Evolutionary conservation across 1,140 invertebrate genomes (phyloP).

Genomic region (Charaxes varanes): DNA sequence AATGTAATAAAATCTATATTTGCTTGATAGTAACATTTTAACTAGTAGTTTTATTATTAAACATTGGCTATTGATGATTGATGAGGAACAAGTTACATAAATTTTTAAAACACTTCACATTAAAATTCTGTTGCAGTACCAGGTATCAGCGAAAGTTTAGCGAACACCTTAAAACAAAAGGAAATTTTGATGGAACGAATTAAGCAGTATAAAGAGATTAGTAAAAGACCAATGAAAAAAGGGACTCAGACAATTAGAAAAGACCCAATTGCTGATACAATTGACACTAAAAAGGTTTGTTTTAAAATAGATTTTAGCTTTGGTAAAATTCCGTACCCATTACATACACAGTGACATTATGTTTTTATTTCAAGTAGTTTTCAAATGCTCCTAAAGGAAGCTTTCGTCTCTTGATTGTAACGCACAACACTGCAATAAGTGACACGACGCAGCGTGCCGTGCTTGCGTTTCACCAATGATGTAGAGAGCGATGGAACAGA

Average conservation of each 20-base stretch:
- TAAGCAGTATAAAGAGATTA: constrained; percentile 67
- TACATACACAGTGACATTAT: not conserved
- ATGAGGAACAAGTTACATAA: not conserved
- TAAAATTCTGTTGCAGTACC: constrained; percentile 43
- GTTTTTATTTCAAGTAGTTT: not conserved
- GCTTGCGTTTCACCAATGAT: too few species aligned
- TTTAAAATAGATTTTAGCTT: not conserved
- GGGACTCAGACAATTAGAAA: constrained; percentile 28
- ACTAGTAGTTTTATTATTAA: too few species aligned
- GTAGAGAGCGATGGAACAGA: too few species aligned
- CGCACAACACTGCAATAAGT: too few species aligned
- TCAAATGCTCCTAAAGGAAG: too few species aligned
- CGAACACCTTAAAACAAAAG: constrained; percentile 65
- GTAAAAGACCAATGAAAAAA: constrained; percentile 53
- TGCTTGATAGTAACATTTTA: too few species aligned
- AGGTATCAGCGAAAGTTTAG: constrained; percentile 67
- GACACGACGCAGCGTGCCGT: too few species aligned
- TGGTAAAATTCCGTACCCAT: not conserved
- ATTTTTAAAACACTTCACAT: not conserved
- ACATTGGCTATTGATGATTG: too few species aligned
- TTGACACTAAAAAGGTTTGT: constrained; percentile 42
- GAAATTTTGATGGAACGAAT: constrained; percentile 65
- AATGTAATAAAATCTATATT: too few species aligned
- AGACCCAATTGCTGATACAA: constrained; percentile 26
- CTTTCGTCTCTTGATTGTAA: too few species aligned